Conservation (phyloP, 1,140 invertebrate species). For the Camponotus floridanus region DNA sequence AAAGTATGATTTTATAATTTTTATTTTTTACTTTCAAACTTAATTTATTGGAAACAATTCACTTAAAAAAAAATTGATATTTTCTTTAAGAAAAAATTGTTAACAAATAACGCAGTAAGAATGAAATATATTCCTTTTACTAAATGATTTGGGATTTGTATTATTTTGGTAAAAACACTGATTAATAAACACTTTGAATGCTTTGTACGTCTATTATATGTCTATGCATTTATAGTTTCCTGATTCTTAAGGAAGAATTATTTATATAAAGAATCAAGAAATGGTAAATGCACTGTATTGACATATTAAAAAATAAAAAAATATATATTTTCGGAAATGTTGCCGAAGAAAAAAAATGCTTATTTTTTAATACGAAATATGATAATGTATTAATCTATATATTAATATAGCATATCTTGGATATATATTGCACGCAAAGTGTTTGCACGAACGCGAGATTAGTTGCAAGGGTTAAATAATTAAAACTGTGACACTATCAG, state of each 20-base stretch:
- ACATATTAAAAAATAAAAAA: too few species aligned
- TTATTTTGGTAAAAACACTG: neutral
- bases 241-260: too few species aligned
- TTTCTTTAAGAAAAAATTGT: neutral
- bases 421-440: slow-evolving; percentile 13
- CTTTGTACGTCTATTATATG: neutral
- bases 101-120: slow-evolving; percentile 18
- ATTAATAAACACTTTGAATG: slow-evolving; percentile 41
- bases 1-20: neutral
- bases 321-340: too few species aligned
- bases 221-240: too few species aligned
- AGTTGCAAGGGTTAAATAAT: slow-evolving; percentile 27
- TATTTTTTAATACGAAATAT: too few species aligned
- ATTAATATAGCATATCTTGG: neutral
- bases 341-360: too few species aligned
- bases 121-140: slow-evolving; percentile 1
- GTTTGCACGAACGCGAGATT: slow-evolving; percentile 34
- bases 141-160: neutral
- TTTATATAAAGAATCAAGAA: too few species aligned
- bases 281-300: too few species aligned
- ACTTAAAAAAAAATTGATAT: neutral
- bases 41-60: neutral
- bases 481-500: neutral
- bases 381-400: neutral
- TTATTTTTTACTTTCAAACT: neutral